Base-by-base conservation (phyloP, 2,113 vertebrate species). In the Eclectus roratus region DNA sequence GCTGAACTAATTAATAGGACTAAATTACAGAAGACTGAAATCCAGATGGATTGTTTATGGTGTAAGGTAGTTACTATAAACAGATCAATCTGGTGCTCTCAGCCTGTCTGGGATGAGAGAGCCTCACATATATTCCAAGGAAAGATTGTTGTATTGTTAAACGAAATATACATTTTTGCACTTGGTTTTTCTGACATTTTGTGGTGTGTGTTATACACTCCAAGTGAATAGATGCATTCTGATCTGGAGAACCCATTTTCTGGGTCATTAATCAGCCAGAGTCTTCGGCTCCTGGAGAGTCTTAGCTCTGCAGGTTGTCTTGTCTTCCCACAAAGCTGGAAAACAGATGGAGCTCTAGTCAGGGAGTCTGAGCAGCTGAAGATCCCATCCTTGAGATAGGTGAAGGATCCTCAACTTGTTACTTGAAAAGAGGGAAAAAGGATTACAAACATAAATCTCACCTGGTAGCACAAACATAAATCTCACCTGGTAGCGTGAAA, bases 211-310 rank as follows among this genome's bases (percentile, higher is more conserved):
- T 80, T 89, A 43, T 50, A n/a, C 0, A 1, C 16, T 88, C n/a
- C 2, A 2, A 25, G 29, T 91, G 69, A 92, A 91, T 13, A 92
- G 60, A 24, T 47, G 81, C 35, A 50, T 77, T 83, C n/a, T 81
- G 18, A 86, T 87, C 61, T 44, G 41, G 29, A 93, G 56, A 88
- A 84, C 13, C 31, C 3, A 2, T 93, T 93, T 86, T 84, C 53
- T 88, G 46, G 83, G 35, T 79, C 83, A 87, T 92, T 91, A 95
- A 88, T 96, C 80, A 81, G 39, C 14, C 35, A 74, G 53, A 52
- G 10, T 37, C 15, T 74, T 88, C 4, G 1, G 55, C 19, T 92
- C 50, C 50, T 80, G 55, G 25, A 83, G 41, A 81, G 24, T 55
- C 33, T 80, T 13, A 1, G 16, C 52, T 91, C 65, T 2, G 4